These are phyloP conservation scores for Candidula unifasciata DNA, from an alignment of 2,888 invertebrate genomes.

Conservation along the genomic window DNA sequence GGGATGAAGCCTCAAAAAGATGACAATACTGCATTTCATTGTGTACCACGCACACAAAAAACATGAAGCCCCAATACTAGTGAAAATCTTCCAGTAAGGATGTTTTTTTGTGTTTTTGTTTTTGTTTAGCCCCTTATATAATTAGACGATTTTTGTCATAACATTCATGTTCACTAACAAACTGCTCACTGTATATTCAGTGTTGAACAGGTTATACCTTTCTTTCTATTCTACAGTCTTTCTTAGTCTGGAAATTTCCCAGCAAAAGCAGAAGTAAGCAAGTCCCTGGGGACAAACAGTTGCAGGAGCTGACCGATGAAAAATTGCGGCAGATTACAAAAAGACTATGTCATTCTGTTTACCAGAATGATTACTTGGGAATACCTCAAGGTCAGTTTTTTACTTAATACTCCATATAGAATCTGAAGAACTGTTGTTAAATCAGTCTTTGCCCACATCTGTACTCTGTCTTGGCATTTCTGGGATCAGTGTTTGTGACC, in stretches of 20 bases:
- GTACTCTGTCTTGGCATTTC: not conserved
- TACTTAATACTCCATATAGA: not conserved
- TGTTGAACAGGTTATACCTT: not conserved
- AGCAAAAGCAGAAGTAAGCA: slow-evolving; percentile 51
- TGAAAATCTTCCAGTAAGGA: too few species aligned
- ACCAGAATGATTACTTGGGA: slow-evolving; percentile 73
- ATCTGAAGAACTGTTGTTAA: not conserved
- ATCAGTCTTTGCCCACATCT: not conserved
- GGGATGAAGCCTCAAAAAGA: too few species aligned
- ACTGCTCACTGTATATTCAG: not conserved
- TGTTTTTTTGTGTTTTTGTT: too few species aligned
- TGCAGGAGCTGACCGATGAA: slow-evolving; percentile 69
- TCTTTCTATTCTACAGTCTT: slow-evolving; percentile 59
- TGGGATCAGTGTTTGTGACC: not conserved
- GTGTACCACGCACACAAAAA: too few species aligned
- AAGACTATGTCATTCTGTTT: slow-evolving; percentile 70
- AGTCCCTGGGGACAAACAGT: slow-evolving; percentile 59
- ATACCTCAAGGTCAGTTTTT: slow-evolving; percentile 70
- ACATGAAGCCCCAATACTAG: too few species aligned
- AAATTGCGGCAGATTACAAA: slow-evolving; percentile 71
- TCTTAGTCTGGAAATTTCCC: slow-evolving; percentile 73
- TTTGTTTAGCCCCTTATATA: too few species aligned
- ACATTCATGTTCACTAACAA: too few species aligned
- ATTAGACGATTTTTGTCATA: too few species aligned
- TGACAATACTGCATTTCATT: too few species aligned